Conservation (phyloP, 2,888 invertebrate species). For the Phengaris arion region DNA sequence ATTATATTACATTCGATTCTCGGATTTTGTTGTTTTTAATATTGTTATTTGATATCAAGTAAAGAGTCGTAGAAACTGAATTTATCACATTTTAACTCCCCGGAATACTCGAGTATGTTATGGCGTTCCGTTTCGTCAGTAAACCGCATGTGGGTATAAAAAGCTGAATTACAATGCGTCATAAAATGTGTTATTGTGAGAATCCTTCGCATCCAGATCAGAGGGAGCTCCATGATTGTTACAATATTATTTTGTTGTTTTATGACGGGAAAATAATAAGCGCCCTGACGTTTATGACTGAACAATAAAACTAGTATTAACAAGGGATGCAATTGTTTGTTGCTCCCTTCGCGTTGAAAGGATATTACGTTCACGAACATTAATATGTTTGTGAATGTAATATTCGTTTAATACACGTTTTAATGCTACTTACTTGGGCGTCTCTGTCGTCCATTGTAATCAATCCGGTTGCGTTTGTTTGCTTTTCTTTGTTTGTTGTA, state of each 20-base stretch:
- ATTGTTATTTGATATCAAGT: too few species aligned
- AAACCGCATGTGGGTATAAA: conserved; percentile 55
- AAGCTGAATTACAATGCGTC: conserved; percentile 65
- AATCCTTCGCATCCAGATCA: conserved; percentile 59
- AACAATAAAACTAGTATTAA: conserved; percentile 65
- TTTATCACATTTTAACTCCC: conserved; percentile 31
- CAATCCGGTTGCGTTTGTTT: conserved; percentile 4
- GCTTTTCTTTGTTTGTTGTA: not conserved
- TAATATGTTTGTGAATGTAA: conserved; percentile 35
- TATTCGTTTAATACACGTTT: conserved; percentile 29
- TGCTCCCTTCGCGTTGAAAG: conserved; percentile 36
- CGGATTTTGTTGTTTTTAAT: too few species aligned
- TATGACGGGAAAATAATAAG: conserved; percentile 75
- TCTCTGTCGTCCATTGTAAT: conserved; percentile 20
- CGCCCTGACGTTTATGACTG: conserved; percentile 60
- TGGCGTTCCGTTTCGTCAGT: conserved; percentile 51
- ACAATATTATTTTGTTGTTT: conserved; percentile 74
- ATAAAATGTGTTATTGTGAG: conserved; percentile 64
- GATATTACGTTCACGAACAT: conserved; percentile 32
- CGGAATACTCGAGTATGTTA: conserved; percentile 42
- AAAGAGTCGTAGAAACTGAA: not conserved
- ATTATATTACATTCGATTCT: too few species aligned
- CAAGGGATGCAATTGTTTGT: conserved; percentile 50
- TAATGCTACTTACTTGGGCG: conserved; percentile 16
- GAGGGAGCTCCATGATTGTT: conserved; percentile 64